Evolutionary conservation across 2,797 vertebrate genomes (phyloP).

Genomic region (Aphelocoma californica): DNA sequence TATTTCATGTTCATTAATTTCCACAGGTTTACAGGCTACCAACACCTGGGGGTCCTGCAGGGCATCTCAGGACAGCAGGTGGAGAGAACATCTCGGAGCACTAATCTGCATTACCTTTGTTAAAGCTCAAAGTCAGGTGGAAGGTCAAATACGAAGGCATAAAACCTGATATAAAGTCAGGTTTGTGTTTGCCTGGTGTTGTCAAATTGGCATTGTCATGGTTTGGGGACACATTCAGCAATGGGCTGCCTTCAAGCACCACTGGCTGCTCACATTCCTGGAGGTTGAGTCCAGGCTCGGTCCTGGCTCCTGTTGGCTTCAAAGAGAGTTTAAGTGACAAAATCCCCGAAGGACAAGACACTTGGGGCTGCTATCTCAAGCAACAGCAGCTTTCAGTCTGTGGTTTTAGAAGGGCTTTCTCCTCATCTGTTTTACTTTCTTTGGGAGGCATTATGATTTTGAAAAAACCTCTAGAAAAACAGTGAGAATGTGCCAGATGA

Average conservation of each 20-base stretch:
- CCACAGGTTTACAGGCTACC: background rate
- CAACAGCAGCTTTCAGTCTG: background rate
- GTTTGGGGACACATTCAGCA: background rate
- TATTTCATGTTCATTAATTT: background rate
- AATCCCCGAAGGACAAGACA: background rate
- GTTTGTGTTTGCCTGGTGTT: background rate
- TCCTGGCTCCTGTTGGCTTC: background rate
- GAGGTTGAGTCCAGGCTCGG: background rate
- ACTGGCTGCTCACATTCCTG: background rate
- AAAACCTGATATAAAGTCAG: rapidly evolving
- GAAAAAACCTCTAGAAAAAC: background rate
- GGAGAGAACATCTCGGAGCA: background rate
- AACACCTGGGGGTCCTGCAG: background rate
- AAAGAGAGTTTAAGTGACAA: background rate
- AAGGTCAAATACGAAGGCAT: background rate
- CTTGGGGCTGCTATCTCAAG: background rate
- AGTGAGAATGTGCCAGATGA: background rate
- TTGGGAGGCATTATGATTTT: background rate
- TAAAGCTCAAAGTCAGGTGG: background rate
- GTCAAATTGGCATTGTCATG: rapidly evolving
- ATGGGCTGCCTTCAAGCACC: background rate
- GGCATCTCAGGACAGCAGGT: background rate
- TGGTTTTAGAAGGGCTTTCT: background rate
- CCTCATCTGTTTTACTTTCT: background rate
- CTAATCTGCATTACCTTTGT: background rate